Evolutionary conservation across 1,140 invertebrate species (phyloP), one percentile per base, ranked within the genome.

Genomic region (Macrotrachela quadricornifera): DNA sequence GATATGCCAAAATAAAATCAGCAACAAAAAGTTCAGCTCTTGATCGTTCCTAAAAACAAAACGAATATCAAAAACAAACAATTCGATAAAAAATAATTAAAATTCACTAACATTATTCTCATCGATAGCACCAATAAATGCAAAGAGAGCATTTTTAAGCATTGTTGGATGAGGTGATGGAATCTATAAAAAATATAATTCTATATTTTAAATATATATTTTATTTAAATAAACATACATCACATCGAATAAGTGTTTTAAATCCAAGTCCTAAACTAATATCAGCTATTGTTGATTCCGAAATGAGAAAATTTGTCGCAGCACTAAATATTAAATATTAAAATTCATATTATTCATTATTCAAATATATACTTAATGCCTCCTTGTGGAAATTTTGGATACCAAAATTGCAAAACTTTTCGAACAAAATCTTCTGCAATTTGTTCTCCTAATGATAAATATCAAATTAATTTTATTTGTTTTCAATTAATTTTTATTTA

Each of bases 1-100:
- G 67, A 61, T 80, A 79, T 12, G 80, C 76, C 46, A 87, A 73
- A 17, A 95, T 71, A 63, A 94, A 85, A 65, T 94, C 87, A 50
- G 80, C 70, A 6, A 92, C 75, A 73, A 94, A 90, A 56, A 73
- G 63, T 57, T 78, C 74, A 0, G 81, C 77, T 56, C 70, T 69
- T 21, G 77, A 72, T 16, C 73, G 59, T 15, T 76, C 76, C 64
- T 71, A 49, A 12, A 42, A 45, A 30, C 37, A 45, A 4, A 10
- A 8, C n/a, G 17, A 15, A 15, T n/a, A 56, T 57, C 36, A 38
- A 54, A 46, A 44, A 48, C 44, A 50, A 41, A 54, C 17, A 43
- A 15, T 16, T 14, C 46, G 45, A 15, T 40, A 45, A 16, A 1
- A 14, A 21, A 9, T 16, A 3, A 21, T n/a, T 16, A 36, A 37